These are phyloP conservation scores for Acrocephalus scirpaceus DNA, from an alignment of 2,797 vertebrate genomes.

Conservation along the genomic window DNA sequence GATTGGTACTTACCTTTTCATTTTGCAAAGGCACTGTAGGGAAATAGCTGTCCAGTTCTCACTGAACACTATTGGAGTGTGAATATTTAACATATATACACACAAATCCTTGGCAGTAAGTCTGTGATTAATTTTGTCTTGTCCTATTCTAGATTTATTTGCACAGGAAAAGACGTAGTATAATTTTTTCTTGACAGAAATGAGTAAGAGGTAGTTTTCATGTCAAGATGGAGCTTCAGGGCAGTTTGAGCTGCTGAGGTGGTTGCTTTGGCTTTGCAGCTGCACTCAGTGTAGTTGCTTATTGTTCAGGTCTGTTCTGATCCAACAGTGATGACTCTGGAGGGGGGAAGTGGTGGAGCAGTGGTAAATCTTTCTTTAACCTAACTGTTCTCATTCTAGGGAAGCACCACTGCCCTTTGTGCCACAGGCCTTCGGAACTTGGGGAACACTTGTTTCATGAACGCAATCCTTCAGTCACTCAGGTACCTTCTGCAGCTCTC, in stretches of 20 bases:
- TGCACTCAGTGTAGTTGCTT: not conserved
- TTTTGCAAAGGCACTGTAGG: not conserved
- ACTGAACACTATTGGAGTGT: not conserved
- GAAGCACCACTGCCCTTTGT: constrained; percentile 81
- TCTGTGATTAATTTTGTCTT: not conserved
- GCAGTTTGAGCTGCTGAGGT: not conserved
- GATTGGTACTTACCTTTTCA: not conserved
- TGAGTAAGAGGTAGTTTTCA: not conserved
- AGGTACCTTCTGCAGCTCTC: constrained; percentile 78
- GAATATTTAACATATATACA: not conserved
- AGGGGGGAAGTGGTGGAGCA: not conserved
- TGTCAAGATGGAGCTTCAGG: not conserved
- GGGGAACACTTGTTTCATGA: constrained; percentile 99
- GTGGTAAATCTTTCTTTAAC: not conserved
- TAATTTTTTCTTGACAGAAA: not conserved
- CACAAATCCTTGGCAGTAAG: not conserved
- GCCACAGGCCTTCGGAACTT: constrained; percentile 95
- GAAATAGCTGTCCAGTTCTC: not conserved
- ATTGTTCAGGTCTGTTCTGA: not conserved
- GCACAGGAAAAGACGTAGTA: not conserved
- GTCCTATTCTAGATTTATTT: not conserved
- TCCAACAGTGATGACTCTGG: not conserved
- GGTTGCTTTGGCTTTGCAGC: not conserved
- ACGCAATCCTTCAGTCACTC: constrained; percentile 97
- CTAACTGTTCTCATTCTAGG: constrained; percentile 71